phyloP scores from a whole-genome alignment of 1,140 invertebrate genomes.

The Conus ventricosus region DNA sequence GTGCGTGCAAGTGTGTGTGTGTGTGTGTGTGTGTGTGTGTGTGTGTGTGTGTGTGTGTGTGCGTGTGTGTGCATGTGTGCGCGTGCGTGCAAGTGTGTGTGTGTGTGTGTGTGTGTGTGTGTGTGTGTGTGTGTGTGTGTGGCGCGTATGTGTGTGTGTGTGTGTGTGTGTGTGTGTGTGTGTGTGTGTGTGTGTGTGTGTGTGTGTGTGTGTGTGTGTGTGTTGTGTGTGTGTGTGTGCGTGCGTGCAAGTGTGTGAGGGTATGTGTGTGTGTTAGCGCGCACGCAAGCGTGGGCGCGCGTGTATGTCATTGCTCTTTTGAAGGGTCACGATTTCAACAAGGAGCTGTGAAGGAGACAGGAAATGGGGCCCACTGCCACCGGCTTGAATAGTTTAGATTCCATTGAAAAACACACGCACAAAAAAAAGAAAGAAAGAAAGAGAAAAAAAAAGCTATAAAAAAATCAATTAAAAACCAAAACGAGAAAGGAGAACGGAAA shows the following conservation, averaged over 20 bases:
- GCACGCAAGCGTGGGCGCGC: too few species aligned
- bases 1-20: conserved; percentile 12
- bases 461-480: too few species aligned
- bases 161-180: neutral
- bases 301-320: too few species aligned
- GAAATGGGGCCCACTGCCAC: too few species aligned
- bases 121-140: neutral
- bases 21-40: neutral
- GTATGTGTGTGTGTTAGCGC: neutral
- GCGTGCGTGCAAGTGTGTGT: neutral
- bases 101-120: neutral
- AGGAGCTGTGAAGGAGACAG: too few species aligned
- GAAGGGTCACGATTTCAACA: too few species aligned
- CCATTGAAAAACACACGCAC: too few species aligned
- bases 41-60: neutral
- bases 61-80: neutral
- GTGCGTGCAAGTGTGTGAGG: neutral
- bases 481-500: too few species aligned
- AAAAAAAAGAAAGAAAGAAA: too few species aligned
- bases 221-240: neutral
- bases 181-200: neutral
- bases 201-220: neutral
- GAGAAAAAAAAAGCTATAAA: too few species aligned
- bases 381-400: too few species aligned
- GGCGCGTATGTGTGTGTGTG: neutral